Percentiles rank a stretch among this genome's conserved stretches.
Evolutionary conservation across 2,797 vertebrate genomes (phyloP).

Genomic region (Danio albolineatus): DNA sequence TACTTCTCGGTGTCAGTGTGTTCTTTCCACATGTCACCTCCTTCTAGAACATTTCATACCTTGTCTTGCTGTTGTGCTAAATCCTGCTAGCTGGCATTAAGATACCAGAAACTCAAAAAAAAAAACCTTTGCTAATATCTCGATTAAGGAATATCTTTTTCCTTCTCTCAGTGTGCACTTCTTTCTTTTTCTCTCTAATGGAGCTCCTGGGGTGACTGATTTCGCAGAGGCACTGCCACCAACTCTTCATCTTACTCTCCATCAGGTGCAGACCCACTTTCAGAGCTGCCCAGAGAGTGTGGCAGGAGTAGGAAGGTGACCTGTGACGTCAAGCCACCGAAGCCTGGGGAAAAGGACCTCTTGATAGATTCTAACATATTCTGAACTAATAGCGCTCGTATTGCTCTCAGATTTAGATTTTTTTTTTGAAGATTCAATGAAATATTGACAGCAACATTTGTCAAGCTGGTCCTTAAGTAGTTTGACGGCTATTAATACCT

Average conservation of each 20-base stretch:
- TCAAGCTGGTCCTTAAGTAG: conserved; percentile 19
- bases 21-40: neutral
- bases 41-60: neutral
- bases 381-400: neutral
- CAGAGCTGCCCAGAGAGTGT: conserved; percentile 42
- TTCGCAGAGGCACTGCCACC: conserved; percentile 50
- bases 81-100: neutral
- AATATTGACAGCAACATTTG: conserved; percentile 22
- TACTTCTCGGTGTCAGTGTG: neutral
- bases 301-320: conserved; percentile 59
- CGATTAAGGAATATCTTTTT: neutral
- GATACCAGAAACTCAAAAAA: neutral
- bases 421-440: conserved; percentile 26
- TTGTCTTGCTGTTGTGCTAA: neutral
- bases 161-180: neutral
- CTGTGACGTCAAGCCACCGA: conserved; percentile 37
- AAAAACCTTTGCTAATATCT: neutral
- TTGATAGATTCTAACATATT: neutral
- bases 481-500: conserved; percentile 56
- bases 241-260: conserved; percentile 34
- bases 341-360: neutral
- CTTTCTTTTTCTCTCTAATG: neutral
- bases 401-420: neutral
- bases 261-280: conserved; percentile 61
- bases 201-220: conserved; percentile 38